A percentile compares a stretch with the other conserved stretches of the same genome.
Conservation (phyloP, 2,888 invertebrate species). For the Caenorhabditis zanzibari region DNA sequence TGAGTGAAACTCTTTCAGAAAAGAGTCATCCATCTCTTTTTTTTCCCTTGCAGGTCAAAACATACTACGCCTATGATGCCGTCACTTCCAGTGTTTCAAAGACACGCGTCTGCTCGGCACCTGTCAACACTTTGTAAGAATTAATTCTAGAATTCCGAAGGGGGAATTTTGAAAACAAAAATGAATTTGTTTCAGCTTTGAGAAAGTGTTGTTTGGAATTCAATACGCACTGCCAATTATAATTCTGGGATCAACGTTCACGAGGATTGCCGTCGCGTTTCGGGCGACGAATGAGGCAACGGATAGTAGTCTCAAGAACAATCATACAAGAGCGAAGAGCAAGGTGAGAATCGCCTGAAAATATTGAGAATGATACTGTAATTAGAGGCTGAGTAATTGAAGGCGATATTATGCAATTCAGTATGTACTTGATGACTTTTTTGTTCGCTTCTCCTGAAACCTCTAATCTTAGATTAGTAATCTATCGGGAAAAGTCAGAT, state of each 20-base stretch:
- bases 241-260: conserved; percentile 76
- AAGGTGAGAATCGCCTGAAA: conserved; percentile 62
- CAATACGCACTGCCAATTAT: conserved; percentile 79
- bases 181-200: conserved; percentile 72
- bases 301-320: conserved; percentile 67
- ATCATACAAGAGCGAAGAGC: conserved; percentile 74
- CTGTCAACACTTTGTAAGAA: conserved; percentile 55
- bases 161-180: background rate
- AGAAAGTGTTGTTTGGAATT: conserved; percentile 75
- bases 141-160: too few species aligned
- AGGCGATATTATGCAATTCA: too few species aligned
- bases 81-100: conserved; percentile 44
- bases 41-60: conserved; percentile 41
- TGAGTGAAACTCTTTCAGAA: conserved; percentile 34
- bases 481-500: too few species aligned
- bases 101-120: conserved; percentile 60
- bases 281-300: conserved; percentile 66
- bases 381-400: too few species aligned
- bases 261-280: conserved; percentile 75
- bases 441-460: too few species aligned
- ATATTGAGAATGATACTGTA: too few species aligned
- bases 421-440: too few species aligned
- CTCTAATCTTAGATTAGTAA: too few species aligned
- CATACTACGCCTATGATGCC: conserved; percentile 50
- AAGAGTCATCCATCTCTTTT: background rate